Conservation (phyloP, 92 coral and sea anemone species). For the Epizoanthus fatuus region DNA sequence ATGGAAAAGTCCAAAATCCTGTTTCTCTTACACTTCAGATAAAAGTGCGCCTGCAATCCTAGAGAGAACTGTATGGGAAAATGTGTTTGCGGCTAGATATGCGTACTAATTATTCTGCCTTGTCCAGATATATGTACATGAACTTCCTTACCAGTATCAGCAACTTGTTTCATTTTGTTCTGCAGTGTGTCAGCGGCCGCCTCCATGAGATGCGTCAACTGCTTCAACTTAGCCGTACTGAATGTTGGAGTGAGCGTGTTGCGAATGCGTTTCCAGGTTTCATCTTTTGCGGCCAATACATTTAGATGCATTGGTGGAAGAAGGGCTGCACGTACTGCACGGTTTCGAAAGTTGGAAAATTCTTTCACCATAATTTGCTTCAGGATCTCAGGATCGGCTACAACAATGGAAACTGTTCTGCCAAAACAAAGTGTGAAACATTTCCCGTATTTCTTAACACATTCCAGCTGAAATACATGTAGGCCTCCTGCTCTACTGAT, state of each 20-base stretch:
- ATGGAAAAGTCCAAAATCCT: no score
- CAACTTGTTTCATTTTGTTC: conserved; percentile 11
- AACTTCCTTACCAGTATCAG: conserved; percentile 15
- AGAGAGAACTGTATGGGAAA: no score
- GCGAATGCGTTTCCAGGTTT: conserved; percentile 13
- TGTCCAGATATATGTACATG: background rate
- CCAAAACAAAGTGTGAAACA: conserved; percentile 9
- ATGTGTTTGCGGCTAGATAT: no score
- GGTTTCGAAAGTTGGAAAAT: conserved; percentile 22
- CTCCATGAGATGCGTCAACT: conserved; percentile 10
- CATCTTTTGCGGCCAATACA: conserved; percentile 8
- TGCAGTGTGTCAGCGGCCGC: conserved; percentile 12
- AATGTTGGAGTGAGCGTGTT: conserved; percentile 29
- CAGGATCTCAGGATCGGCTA: conserved; percentile 27
- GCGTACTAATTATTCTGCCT: no score
- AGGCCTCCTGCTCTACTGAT: conserved; percentile 28
- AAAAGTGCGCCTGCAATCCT: no score
- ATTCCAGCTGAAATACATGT: conserved; percentile 6
- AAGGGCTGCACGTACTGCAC: background rate
- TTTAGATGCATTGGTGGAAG: background rate
- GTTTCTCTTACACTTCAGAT: no score
- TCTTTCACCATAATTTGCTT: conserved; percentile 34
- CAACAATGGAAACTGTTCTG: background rate
- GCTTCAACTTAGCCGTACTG: conserved; percentile 19
- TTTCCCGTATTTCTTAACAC: conserved; percentile 15